These are phyloP conservation scores for Poeciliopsis gracilis DNA, from an alignment of 2,797 vertebrate genomes.

Conservation along the genomic window DNA sequence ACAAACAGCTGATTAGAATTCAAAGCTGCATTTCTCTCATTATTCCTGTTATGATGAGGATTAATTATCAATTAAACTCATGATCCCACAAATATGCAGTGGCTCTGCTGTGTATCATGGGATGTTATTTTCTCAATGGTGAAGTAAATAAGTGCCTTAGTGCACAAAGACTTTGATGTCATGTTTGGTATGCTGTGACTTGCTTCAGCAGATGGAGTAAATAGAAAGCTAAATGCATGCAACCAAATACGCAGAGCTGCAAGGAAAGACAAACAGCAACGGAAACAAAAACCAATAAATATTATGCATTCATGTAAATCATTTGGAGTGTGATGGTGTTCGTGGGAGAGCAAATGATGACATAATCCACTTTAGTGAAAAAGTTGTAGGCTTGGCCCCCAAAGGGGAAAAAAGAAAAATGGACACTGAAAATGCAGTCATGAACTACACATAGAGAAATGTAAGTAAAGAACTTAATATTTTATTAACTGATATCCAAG, in stretches of 20 bases:
- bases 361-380: not conserved
- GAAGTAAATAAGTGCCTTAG: slow-evolving; percentile 53
- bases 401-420: not conserved
- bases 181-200: slow-evolving; percentile 43
- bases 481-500: not conserved
- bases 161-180: slow-evolving; percentile 41
- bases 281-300: slow-evolving; percentile 26
- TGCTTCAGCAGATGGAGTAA: slow-evolving; percentile 47
- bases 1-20: slow-evolving; percentile 62
- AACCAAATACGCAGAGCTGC: slow-evolving; percentile 15
- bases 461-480: not conserved
- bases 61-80: slow-evolving; percentile 79
- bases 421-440: not conserved
- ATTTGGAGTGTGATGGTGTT: not conserved
- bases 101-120: slow-evolving; percentile 55
- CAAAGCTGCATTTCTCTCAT: slow-evolving; percentile 63
- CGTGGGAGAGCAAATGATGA: not conserved
- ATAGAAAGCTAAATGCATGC: slow-evolving; percentile 48
- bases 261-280: slow-evolving; percentile 19
- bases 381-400: too few species aligned
- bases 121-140: slow-evolving; percentile 50
- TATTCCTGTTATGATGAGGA: slow-evolving; percentile 67
- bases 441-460: not conserved
- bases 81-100: slow-evolving; percentile 67
- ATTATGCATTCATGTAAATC: not conserved